These are phyloP conservation scores for Echinometra lucunter DNA, from an alignment of 53 echinoderm and acorn worm genomes.

Conservation along the genomic window DNA sequence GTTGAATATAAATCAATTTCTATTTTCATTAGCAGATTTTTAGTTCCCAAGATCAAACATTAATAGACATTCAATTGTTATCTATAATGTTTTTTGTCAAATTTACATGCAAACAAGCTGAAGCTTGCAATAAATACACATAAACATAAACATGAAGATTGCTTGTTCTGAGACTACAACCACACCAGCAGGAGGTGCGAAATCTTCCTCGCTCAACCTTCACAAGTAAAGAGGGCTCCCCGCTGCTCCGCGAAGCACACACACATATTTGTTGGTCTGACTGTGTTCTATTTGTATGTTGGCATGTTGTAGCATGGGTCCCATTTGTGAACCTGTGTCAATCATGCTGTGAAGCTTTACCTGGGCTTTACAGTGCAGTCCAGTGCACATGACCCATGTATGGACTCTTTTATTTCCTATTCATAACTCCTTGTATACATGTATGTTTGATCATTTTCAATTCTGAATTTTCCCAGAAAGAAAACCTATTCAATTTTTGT, in stretches of 20 bases:
- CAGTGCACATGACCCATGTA: neutral
- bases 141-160: neutral
- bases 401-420: neutral
- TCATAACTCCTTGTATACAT: neutral
- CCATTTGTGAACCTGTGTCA: slow-evolving; percentile 43
- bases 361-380: neutral
- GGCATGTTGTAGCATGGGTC: slow-evolving; percentile 38
- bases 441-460: neutral
- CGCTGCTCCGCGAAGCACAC: neutral
- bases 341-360: slow-evolving; percentile 39
- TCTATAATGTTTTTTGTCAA: neutral
- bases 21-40: too few relatives aligned
- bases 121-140: neutral
- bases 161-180: slow-evolving; percentile 1
- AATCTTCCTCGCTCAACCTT: slow-evolving; percentile 27
- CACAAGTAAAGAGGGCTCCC: slow-evolving; percentile 42
- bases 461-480: neutral
- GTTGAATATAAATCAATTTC: too few relatives aligned
- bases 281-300: slow-evolving; percentile 60
- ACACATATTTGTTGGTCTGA: slow-evolving; percentile 60
- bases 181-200: slow-evolving; percentile 16
- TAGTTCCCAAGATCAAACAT: too few relatives aligned
- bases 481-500: too few relatives aligned
- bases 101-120: neutral
- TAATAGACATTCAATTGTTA: neutral